Evolutionary conservation across 2,113 vertebrate species (phyloP), one percentile per base, ranked within the genome.

Genomic region (Engraulis encrasicolus): DNA sequence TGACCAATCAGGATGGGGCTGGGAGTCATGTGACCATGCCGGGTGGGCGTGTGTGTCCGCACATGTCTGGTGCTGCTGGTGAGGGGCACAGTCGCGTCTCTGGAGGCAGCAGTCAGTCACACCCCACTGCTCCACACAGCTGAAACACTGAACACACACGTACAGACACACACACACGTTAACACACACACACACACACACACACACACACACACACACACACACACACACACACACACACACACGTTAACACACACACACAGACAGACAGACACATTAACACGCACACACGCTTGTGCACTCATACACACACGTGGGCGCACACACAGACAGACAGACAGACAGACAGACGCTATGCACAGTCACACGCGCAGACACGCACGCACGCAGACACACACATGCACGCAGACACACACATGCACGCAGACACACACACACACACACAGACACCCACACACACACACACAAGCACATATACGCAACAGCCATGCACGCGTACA

Each of bases 151-250:
- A 61, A 86, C 50, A 80, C 50, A 88, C 38, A 87, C 79, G 85
- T 48, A 85, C 49, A 84, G 11, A 83, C 61, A 85, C 61, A 87
- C 87, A 86, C 61, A 85, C n/a, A n/a, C n/a, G n/a, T n/a, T n/a
- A 58, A 88, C 71, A 82, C 50, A 88, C 40, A 87, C 79, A 84
- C 52, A 85, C 40, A 83, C n/a, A 79, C 50, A 82, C 6, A 86
- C 86, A 85, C 83, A 58, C 86, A n/a, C n/a, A n/a, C 58, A 81
- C 49, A 87, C 37, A 86, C 78, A 87, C 61, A 82, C 45, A 84
- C 40, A 82, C 52, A 85, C 40, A 86, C 86, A 85, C 9, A 5
- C 40, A 45, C 40, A 45, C 40, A 45, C 40, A 45, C 4, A 45
- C 40, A 45, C 40, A 45, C 40, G 9, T 9, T 5, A 3, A 45